These are phyloP conservation scores for Synanthedon vespiformis DNA, from an alignment of 2,888 invertebrate species.

Conservation along the genomic window DNA sequence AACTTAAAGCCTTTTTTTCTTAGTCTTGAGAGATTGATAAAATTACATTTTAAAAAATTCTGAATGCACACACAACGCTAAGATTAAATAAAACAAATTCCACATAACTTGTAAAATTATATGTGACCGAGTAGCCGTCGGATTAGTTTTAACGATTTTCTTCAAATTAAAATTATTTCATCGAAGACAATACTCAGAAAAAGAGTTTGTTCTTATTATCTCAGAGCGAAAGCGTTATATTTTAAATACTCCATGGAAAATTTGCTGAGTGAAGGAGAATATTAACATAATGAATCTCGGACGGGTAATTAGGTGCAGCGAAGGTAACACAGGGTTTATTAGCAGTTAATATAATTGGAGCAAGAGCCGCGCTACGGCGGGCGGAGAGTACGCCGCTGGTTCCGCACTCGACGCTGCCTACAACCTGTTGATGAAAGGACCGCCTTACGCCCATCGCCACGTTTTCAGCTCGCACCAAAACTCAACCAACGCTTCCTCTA, in stretches of 20 bases:
- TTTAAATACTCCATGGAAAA: conserved; percentile 26
- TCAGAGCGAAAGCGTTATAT: too few relatives aligned
- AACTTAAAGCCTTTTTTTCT: too few relatives aligned
- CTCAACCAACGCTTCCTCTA: conserved; percentile 1
- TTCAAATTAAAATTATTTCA: too few relatives aligned
- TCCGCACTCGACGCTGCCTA: conserved; percentile 26
- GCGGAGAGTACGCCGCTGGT: conserved; percentile 27
- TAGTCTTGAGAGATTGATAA: too few relatives aligned
- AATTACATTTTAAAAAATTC: too few relatives aligned
- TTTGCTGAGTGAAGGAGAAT: conserved; percentile 20
- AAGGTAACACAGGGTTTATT: conserved; percentile 47
- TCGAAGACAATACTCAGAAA: too few relatives aligned
- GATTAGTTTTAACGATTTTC: too few relatives aligned
- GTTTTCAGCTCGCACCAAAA: neutral
- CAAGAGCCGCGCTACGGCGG: conserved; percentile 24
- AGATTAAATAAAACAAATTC: too few relatives aligned
- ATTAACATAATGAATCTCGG: conserved; percentile 42
- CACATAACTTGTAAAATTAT: too few relatives aligned
- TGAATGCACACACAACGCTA: too few relatives aligned
- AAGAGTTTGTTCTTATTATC: too few relatives aligned
- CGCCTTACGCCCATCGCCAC: conserved; percentile 64
- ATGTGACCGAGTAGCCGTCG: too few relatives aligned
- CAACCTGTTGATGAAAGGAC: conserved; percentile 67
- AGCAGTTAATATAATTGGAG: conserved; percentile 51
- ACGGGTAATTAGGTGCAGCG: conserved; percentile 44